Evolutionary conservation across 2,888 invertebrate species (phyloP), one percentile per base, ranked within the genome.

Genomic region (Tetramorium bicarinatum): DNA sequence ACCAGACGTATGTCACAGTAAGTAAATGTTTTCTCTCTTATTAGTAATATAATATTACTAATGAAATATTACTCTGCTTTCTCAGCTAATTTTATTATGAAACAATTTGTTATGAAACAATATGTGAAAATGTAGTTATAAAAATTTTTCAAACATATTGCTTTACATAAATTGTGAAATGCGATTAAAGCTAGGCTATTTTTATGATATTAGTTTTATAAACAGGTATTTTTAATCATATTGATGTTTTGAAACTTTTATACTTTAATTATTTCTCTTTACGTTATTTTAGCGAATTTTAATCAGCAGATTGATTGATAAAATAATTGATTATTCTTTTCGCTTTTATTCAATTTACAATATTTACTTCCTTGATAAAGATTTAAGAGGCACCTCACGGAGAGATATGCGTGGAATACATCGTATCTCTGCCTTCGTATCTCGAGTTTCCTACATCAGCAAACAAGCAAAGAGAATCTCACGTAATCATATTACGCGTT

Each of bases 1-100:
- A 97, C 90, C 97, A 96, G 87, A 96, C 96, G 90, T 98, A 97
- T 93, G 93, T 96, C 83, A 97, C 97, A 75, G 96, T 97, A 95
- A 84, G 85, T 85, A 44, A 61, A 83, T 29, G 21, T n/a, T 25
- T 6, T 82, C 21, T 41, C 25, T 18, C 6, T 15, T 29, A 49
- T 7, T 8, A 56, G 15, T 29, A 8, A 2, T 79, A 2, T 41
- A 34, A 21, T 21, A 25, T 34, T 34, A 34, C 29, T 4, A 34
- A 34, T 56, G 15, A 21, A 56, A 56, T 29, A 34, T 77, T 54
- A 44, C n/a, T 74, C 4, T 25, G 3, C 29, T 41, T 25, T 44
- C 1, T 2, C 1, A 38, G 3, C 8, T 18, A 38, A 76, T 49
- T 77, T 77, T 54, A 54, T 66, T n/a, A 47, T 18, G 9, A 66